Evolutionary conservation across 2,888 invertebrate species (phyloP), one percentile per base, ranked within the genome.

Genomic region (Heliconius sara): DNA sequence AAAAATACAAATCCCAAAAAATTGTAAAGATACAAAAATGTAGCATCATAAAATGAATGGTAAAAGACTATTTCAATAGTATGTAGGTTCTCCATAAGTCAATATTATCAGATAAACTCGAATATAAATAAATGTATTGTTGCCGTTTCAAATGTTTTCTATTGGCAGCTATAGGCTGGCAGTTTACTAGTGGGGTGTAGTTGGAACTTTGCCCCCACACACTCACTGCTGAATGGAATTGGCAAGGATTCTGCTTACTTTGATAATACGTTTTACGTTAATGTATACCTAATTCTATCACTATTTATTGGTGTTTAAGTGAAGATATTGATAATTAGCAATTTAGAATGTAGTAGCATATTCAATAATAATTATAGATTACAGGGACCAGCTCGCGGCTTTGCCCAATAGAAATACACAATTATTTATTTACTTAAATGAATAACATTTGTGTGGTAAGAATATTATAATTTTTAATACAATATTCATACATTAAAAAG

Each of bases 71-170:
- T 60, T 30, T 57, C 30, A 73, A 34, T 34, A 57, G 57, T 39
- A 60, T 60, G n/a, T 43, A n/a, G 10, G 10, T 52, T 52, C 16
- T 19, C 19, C 63, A 43, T 75, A 75, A 65, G 47, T 66, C 72
- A 65, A 77, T 72, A 30, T 47, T 77, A 73, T 78, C 78, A 47
- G 73, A 78, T 66, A 60, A 9, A 73, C 34, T 60, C 16, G 34
- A n/a, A 73, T 60, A 66, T 66, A 78, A 78, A 73, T 78, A 68
- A 76, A 67, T 76, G 52, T 78, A 72, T 72, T 72, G 52, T 78
- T 73, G 65, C 72, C 65, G 52, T 39, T 66, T 72, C 30, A 72
- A 72, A 77, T 65, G 34, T 77, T 71, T 77, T 70, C 30, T 65
- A 78, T 66, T 78, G 77, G 75, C 75, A 75, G 47, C 43, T 71